Evolutionary conservation across 2,797 vertebrate genomes (phyloP).

Genomic region (Cryptoprocta ferox): DNA sequence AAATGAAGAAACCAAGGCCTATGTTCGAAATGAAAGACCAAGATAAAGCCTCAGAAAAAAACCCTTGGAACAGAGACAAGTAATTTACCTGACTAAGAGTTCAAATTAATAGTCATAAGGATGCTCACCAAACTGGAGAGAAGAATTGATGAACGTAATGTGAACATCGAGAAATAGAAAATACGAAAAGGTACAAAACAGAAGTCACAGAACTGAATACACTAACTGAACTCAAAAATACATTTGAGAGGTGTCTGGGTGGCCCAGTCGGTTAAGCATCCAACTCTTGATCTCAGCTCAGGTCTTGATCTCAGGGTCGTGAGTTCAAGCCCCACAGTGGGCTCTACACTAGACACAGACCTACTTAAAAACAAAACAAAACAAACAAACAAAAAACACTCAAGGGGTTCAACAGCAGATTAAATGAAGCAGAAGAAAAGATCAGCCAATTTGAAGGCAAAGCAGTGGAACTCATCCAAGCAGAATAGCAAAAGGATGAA

Average conservation of each 20-base stretch:
- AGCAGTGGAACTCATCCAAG: neutral
- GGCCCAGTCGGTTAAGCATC: no score
- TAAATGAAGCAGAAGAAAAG: neutral
- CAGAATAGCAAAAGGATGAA: neutral
- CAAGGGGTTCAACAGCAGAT: neutral
- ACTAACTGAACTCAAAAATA: neutral
- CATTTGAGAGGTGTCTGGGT: no score
- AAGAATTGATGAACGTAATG: neutral
- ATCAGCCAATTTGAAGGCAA: neutral
- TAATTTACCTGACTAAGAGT: neutral
- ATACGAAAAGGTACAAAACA: neutral
- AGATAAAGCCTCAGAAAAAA: neutral
- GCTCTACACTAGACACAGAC: no score
- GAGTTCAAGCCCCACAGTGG: no score
- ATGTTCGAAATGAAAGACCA: neutral
- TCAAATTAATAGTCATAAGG: neutral
- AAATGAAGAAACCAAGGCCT: neutral
- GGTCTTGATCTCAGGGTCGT: no score
- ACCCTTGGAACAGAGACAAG: neutral
- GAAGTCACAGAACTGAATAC: neutral
- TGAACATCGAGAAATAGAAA: neutral
- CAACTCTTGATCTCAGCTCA: no score
- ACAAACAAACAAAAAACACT: no score
- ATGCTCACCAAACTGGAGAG: neutral
- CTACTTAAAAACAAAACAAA: no score